phyloP scores from a whole-genome alignment of 2,113 vertebrate species.

The Anarrhichthys ocellatus region DNA sequence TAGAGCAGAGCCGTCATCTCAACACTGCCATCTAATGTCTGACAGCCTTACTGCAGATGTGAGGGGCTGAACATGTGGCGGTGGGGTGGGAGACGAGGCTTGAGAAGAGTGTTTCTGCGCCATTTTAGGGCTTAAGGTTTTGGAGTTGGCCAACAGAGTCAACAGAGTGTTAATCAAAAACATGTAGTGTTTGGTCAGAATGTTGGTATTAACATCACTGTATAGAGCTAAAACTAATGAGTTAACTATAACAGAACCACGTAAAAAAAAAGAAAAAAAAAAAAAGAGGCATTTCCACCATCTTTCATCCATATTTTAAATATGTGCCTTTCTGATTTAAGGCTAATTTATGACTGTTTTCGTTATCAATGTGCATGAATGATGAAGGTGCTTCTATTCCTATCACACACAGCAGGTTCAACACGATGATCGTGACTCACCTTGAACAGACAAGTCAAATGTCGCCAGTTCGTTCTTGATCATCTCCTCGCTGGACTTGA shows the following conservation, averaged over 20 bases:
- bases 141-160: background rate
- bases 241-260: background rate
- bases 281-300: no score
- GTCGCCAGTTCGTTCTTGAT: slow-evolving; percentile 97
- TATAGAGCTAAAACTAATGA: background rate
- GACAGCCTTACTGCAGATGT: slow-evolving; percentile 63
- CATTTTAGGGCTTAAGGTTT: slow-evolving; percentile 9
- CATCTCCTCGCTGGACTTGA: slow-evolving; percentile 99
- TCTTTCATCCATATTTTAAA: background rate
- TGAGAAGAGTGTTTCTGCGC: background rate
- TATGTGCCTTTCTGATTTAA: background rate
- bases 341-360: background rate
- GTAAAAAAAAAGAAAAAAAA: no score
- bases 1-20: slow-evolving; percentile 42
- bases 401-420: background rate
- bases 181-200: background rate
- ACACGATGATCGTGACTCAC: slow-evolving; percentile 79
- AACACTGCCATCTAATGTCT: slow-evolving; percentile 82
- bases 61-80: background rate
- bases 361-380: background rate
- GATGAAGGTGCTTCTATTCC: background rate
- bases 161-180: background rate
- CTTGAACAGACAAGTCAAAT: slow-evolving; percentile 97
- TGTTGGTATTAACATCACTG: background rate
- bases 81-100: background rate